Evolutionary conservation across 2,888 invertebrate species (phyloP), one percentile per base, ranked within the genome.

Genomic region (Stenolophus ochropezus): DNA sequence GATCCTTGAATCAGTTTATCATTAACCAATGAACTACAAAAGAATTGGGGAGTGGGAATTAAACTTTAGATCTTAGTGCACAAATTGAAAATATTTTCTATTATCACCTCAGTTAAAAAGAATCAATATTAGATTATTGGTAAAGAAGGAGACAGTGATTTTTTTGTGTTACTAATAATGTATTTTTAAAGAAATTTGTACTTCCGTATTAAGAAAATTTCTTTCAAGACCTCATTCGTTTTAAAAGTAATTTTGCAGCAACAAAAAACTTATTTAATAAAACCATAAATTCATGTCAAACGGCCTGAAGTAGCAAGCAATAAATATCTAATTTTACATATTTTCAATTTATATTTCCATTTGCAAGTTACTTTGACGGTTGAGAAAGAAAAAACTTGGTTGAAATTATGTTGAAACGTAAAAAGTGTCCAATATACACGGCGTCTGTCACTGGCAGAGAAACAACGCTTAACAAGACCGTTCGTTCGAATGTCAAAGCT

Each of bases 401-500:
- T 47, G 49, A 58, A 77, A 77, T 61, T 58, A 58, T 76, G 27
- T 76, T 56, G 25, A 56, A 76, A 76, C 25, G 75, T 53, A 76
- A 77, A 73, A 77, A 51, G 27, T 77, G 61, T 61, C 61, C 61
- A 56, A 61, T 77, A 61, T 61, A 58, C 61, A 77, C 61, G 47
- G 8, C 73, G 49, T 73, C 73, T 73, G 73, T 73, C 73, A 73
- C 47, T 18, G 42, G 23, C 61, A 61, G 61, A 58, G 47, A 77
- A 77, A 77, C 77, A 77, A 61, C 77, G 61, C 33, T 77, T 77
- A 75, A 76, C 76, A 61, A 77, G 58, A 23, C 23, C 58, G 77
- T 73, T 73, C 78, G 73, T 47, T 47, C 69, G 69, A 51, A 78
- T 78, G 78, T 78, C 78, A 78, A 78, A 78, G 51, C 65, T 69